Conservation (phyloP, 2,113 vertebrate species). For the Dunckerocampus dactyliophorus region DNA sequence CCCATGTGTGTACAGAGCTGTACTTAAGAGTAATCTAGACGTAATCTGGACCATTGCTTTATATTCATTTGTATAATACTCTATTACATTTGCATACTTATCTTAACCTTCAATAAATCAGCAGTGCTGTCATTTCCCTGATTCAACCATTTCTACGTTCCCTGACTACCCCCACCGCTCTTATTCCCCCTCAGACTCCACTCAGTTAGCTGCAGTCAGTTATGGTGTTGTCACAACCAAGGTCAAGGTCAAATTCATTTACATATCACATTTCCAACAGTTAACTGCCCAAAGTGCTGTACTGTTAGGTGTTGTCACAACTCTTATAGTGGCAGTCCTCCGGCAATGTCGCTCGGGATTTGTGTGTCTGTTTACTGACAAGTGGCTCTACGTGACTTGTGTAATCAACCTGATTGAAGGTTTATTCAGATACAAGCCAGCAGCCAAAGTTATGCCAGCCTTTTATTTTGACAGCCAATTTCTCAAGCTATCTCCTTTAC, state of each 20-base stretch:
- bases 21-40: neutral
- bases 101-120: slow-evolving; percentile 16
- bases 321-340: neutral
- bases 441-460: too few species aligned
- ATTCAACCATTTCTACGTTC: neutral
- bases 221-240: neutral
- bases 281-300: too few species aligned
- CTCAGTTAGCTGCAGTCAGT: neutral
- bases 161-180: neutral
- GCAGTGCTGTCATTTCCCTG: neutral
- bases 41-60: neutral
- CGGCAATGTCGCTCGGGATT: too few species aligned
- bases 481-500: too few species aligned
- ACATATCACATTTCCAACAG: too few species aligned
- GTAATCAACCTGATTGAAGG: too few species aligned
- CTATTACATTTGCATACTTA: slow-evolving; percentile 9
- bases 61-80: neutral
- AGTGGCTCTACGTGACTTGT: too few species aligned
- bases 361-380: too few species aligned
- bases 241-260: too few species aligned
- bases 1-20: neutral
- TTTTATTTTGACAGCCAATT: too few species aligned
- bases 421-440: too few species aligned
- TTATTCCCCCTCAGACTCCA: neutral
- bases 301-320: neutral